Conservation (phyloP, 1,140 invertebrate genomes). For the Drosophila ficusphila region DNA sequence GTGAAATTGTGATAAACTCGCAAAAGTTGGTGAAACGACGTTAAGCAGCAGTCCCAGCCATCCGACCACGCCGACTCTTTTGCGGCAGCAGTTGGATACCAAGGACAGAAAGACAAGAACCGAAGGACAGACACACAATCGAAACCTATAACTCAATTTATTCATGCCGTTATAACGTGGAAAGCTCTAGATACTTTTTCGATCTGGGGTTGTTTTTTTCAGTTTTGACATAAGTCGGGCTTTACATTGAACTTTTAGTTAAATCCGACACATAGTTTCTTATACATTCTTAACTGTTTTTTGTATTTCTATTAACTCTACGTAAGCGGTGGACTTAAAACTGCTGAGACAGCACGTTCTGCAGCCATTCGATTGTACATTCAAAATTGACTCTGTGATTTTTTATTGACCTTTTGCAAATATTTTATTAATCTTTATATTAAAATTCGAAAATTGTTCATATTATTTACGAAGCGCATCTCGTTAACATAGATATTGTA, state of each 20-base stretch:
- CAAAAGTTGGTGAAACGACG: slow-evolving; percentile 95
- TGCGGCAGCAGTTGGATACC: slow-evolving; percentile 75
- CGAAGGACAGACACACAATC: slow-evolving; percentile 7
- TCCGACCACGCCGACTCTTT: slow-evolving; percentile 34
- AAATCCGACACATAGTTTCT: slow-evolving; percentile 1
- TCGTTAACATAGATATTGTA: slow-evolving; percentile 50
- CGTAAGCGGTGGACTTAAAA: slow-evolving; percentile 17
- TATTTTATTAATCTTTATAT: slow-evolving; percentile 32
- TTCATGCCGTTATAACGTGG: background rate
- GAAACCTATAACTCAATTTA: slow-evolving; percentile 17
- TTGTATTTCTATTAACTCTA: slow-evolving; percentile 23
- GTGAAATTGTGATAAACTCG: slow-evolving; percentile 94
- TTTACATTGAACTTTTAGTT: background rate
- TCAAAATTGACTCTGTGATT: slow-evolving; percentile 60
- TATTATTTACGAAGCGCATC: slow-evolving; percentile 50
- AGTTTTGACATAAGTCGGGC: background rate
- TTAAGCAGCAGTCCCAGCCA: slow-evolving; percentile 50
- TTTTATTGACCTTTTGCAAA: slow-evolving; percentile 42
- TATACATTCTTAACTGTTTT: slow-evolving; percentile 20
- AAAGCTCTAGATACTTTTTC: slow-evolving; percentile 4
- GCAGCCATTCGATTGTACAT: slow-evolving; percentile 30
- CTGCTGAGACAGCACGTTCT: background rate
- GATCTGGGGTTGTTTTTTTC: slow-evolving; percentile 13
- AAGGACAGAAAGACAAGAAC: slow-evolving; percentile 28
- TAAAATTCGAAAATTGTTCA: slow-evolving; percentile 1